Base-by-base conservation (phyloP, 1,140 invertebrate species). In the Drosophila kanapiae region DNA sequence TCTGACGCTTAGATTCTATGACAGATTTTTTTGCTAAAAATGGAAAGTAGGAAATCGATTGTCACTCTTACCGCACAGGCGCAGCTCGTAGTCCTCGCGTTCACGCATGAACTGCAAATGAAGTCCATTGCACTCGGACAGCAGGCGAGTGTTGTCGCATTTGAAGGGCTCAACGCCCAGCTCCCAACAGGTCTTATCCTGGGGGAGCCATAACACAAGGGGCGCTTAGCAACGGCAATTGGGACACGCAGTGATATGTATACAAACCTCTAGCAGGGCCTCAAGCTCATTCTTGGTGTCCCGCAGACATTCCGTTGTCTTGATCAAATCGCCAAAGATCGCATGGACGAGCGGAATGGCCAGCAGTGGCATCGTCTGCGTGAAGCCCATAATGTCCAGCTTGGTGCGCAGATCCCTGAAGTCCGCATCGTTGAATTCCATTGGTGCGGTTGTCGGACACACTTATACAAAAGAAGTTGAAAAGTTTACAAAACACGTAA, bases 261-360 rank as follows among this genome's bases (percentile, higher is more conserved):
- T 16, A 71, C 64, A 69, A 86, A 93, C 92, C 79, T 93, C 92
- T 6, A 93, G 59, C n/a, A 93, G 58, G 2, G 77, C 62, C 4
- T 62, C 61, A n/a, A 93, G 75, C 77, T 92, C 59, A 29, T 79
- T 65, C 37, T 93, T 93, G 6, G 92, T 75, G 67, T 96, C 95
- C 78, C 95, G 94, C 6, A 97, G 92, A 87, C 95, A 96, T 76
- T 96, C 95, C 43, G 96, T 97, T 13, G 96, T 96, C 86, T 96
- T 94, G 42, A 96, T 93, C 45, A 97, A 93, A 93, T 97, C 96
- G 27, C 94, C 94, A 45, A 97, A 93, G 43, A 97, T 86, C 64
- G 94, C 94, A 85, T 96, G 95, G 48, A 96, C 95, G 42, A 97
- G 90, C 14, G 95, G 95, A 35, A 97, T 86, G 27, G 87, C 92